Evolutionary conservation across 2,888 invertebrate species (phyloP).

Genomic region (Eupithecia subumbrata): DNA sequence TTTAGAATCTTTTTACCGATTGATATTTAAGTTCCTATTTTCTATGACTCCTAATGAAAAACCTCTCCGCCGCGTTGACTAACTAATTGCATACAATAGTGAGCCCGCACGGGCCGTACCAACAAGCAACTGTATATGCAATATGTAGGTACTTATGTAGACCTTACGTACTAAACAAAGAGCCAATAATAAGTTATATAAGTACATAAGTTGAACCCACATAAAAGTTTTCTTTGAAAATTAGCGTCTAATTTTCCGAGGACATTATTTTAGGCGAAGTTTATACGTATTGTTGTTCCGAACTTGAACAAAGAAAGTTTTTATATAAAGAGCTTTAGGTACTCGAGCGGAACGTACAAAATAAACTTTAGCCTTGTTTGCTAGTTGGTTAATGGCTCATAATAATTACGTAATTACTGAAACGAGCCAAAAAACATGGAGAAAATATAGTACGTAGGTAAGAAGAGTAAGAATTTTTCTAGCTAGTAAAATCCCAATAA

Average conservation of each 20-base stretch:
- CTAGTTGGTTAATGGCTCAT: neutral
- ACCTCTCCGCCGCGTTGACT: neutral
- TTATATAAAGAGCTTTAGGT: slow-evolving; percentile 1
- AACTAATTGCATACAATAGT: neutral
- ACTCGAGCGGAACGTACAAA: neutral
- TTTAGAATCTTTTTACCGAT: neutral
- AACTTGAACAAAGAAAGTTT: slow-evolving; percentile 1
- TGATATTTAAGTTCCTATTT: neutral
- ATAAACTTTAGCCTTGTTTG: neutral
- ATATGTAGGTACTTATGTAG: neutral
- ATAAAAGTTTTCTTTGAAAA: slow-evolving; percentile 7
- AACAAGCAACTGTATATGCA: neutral
- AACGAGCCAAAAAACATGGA: neutral
- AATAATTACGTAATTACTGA: neutral
- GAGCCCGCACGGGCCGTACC: neutral
- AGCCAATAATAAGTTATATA: neutral
- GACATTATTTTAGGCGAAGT: slow-evolving; percentile 4
- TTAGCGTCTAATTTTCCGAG: neutral
- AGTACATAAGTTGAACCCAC: neutral
- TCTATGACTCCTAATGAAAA: neutral
- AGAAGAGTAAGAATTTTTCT: neutral
- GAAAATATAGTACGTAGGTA: neutral
- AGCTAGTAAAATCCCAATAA: no score
- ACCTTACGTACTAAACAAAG: neutral
- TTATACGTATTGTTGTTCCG: slow-evolving; percentile 10